Conservation (phyloP, 2,113 vertebrate species). For the Pachyramphus minor region DNA sequence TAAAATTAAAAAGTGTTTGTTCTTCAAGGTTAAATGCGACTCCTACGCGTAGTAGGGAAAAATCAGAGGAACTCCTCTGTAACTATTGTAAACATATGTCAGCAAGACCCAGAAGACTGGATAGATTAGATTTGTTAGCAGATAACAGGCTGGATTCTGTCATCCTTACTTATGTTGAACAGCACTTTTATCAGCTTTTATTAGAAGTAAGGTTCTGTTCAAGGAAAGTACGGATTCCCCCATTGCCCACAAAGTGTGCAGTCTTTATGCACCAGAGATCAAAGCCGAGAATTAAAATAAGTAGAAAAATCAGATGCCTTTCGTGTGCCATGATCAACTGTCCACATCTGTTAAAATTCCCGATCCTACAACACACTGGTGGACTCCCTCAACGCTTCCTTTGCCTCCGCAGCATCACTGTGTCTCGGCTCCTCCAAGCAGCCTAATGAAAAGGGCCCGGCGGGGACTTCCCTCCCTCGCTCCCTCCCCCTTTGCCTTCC, state of each 20-base stretch:
- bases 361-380: neutral
- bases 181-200: neutral
- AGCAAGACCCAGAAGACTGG: neutral
- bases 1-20: neutral
- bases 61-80: neutral
- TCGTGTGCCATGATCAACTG: neutral
- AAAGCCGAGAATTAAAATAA: neutral
- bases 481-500: neutral
- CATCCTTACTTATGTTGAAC: neutral
- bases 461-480: neutral
- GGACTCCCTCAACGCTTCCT: neutral
- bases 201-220: neutral
- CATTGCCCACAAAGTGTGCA: neutral
- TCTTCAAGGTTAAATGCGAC: neutral
- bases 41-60: neutral
- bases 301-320: neutral
- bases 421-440: neutral
- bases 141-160: neutral
- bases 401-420: neutral
- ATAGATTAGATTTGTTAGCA: neutral
- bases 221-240: neutral
- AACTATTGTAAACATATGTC: neutral
- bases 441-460: slow-evolving; percentile 26
- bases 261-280: neutral
- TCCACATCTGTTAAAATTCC: neutral